A percentile compares a stretch with the other conserved stretches of the same genome.
phyloP scores from a whole-genome alignment of 2,888 invertebrate genomes.

The Pristionchus fissidentatus region DNA sequence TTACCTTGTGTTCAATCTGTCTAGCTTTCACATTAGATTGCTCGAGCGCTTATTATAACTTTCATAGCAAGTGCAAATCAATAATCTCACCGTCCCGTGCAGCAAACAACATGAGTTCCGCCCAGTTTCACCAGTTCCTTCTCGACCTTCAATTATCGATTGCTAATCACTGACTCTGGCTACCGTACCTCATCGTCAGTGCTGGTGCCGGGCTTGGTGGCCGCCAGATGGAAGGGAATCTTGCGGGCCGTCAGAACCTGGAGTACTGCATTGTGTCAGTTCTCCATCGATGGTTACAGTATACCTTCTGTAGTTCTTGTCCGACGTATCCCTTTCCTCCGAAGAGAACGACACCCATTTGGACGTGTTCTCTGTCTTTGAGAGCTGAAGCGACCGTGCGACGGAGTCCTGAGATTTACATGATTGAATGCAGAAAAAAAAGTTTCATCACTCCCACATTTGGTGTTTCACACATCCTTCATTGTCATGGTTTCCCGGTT shows the following conservation, averaged over 20 bases:
- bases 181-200: conserved; percentile 64
- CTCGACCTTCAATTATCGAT: conserved; percentile 61
- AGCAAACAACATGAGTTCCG: conserved; percentile 74
- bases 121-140: conserved; percentile 65
- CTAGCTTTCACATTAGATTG: not conserved
- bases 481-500: too few relatives aligned
- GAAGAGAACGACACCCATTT: conserved; percentile 71
- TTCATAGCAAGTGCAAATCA: not conserved
- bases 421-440: too few relatives aligned
- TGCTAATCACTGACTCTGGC: not conserved
- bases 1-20: not conserved
- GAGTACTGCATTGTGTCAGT: not conserved
- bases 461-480: too few relatives aligned
- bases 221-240: conserved; percentile 67
- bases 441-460: too few relatives aligned
- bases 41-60: not conserved
- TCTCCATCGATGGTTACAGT: not conserved
- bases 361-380: conserved; percentile 58
- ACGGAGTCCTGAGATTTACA: conserved; percentile 65
- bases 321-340: conserved; percentile 69
- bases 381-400: conserved; percentile 67
- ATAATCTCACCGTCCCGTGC: conserved; percentile 70
- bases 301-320: conserved; percentile 62
- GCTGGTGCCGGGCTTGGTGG: conserved; percentile 64
- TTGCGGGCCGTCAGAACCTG: conserved; percentile 55